phyloP scores from a whole-genome alignment of 2,113 vertebrate species.

The Plestiodon gilberti region DNA sequence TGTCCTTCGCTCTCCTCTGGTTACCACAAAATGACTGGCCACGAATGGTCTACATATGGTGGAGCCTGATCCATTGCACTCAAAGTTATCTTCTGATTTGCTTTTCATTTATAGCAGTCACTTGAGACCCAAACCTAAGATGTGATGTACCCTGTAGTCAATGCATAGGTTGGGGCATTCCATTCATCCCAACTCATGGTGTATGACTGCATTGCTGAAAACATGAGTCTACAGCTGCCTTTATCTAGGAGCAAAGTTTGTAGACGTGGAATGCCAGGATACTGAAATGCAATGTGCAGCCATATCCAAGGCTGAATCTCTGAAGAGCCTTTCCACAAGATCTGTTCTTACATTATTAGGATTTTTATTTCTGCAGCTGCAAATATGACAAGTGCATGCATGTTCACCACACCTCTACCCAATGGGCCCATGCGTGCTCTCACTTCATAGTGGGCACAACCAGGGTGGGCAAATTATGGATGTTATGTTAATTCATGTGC shows the following conservation, averaged over 20 bases:
- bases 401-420: conserved; percentile 17
- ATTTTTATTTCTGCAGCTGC: neutral
- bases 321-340: neutral
- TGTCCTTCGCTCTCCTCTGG: neutral
- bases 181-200: neutral
- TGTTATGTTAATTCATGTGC: conserved; percentile 24
- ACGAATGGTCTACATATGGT: neutral
- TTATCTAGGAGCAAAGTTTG: neutral
- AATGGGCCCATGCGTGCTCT: neutral
- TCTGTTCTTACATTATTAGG: neutral
- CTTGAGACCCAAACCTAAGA: neutral
- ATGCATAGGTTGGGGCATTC: neutral
- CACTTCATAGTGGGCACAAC: conserved; percentile 11
- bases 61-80: neutral
- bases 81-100: neutral
- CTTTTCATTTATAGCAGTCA: neutral
- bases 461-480: conserved; percentile 32
- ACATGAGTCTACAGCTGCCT: neutral
- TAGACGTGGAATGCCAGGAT: neutral
- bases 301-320: neutral
- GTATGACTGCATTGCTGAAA: neutral
- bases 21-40: neutral
- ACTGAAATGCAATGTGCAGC: neutral
- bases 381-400: neutral
- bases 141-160: neutral